A percentile compares a stretch with the other conserved stretches of the same genome.
phyloP scores from a whole-genome alignment of 2,113 vertebrate species.

The Pyxicephalus adspersus region DNA sequence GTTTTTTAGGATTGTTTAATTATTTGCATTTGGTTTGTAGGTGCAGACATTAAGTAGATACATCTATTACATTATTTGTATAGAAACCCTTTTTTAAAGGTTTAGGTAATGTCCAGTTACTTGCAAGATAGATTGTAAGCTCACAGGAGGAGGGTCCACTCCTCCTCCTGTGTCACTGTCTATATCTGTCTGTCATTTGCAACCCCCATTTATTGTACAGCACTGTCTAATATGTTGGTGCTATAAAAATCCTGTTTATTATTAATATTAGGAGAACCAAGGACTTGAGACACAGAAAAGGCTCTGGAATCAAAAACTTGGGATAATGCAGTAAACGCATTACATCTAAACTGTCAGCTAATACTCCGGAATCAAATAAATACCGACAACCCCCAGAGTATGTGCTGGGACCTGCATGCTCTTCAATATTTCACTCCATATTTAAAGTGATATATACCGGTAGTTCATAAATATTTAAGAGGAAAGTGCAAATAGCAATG shows the following conservation, averaged over 20 bases:
- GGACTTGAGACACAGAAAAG: not conserved
- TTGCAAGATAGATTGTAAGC: too few species aligned
- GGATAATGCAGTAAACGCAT: not conserved
- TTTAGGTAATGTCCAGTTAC: too few species aligned
- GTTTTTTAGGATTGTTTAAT: too few species aligned
- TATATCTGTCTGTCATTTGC: too few species aligned
- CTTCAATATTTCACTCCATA: slow-evolving; percentile 39
- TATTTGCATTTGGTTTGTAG: not conserved
- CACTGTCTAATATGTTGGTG: too few species aligned
- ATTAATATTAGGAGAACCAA: too few species aligned
- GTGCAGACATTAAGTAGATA: not conserved
- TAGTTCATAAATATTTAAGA: slow-evolving; percentile 44
- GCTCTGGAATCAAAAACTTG: not conserved
- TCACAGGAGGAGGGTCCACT: too few species aligned
- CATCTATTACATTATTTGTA: not conserved
- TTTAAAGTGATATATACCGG: slow-evolving; percentile 39
- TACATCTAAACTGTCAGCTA: not conserved
- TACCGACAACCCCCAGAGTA: not conserved
- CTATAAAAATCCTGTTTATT: too few species aligned
- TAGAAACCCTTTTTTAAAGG: too few species aligned
- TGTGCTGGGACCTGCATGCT: not conserved
- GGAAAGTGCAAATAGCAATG: slow-evolving; percentile 28
- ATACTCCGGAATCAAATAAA: slow-evolving; percentile 17
- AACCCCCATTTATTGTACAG: too few species aligned
- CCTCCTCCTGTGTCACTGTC: too few species aligned